Base-by-base conservation (phyloP, 2,113 vertebrate species). In the Phyllostomus hastatus region DNA sequence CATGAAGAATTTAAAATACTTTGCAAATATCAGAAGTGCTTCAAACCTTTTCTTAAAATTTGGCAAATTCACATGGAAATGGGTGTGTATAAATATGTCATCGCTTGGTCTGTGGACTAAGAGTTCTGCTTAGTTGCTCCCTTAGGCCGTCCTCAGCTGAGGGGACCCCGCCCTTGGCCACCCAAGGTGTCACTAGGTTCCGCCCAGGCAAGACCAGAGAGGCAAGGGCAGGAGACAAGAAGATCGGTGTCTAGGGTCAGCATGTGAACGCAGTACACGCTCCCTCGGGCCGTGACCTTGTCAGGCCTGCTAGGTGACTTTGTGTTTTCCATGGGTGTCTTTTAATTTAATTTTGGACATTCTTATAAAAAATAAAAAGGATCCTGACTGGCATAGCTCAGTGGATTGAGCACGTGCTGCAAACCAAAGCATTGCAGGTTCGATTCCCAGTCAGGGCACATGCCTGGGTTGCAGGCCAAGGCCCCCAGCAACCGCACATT, bases 231-330 rank as follows among this genome's bases (percentile, higher is more conserved):
- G 48, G 15, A 73, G 41, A 50, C 24, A 1, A 73, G 38, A 35
- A n/a, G 10, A 26, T 8, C 33, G 76, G 43, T 16, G 1, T 26
- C 17, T 6, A 11, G 9, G 41, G 15, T 31, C 20, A 12, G 38
- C 5, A 15, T 0, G 1, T 5, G 3, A 14, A 8, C 6, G 26
- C 4, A 4, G 2, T 19, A 2, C 1, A 20, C 1, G 0, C 4
- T n/a, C 46, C 38, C 12, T 35, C 1, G 7, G 10, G 4, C 46
- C 24, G 0, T 78, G 46, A 73, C n/a, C 24, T 24, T 28, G 35
- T 24, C 33, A 16, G n/a, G 2, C 22, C 33, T 52, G 66, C 48
- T 26, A 5, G 26, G 1, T 10, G 12, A 31, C 14, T 90, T 70
- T 28, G 12, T 4, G 72, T 48, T 20, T 48, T 66, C 31, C 52